Percentiles rank a stretch among this genome's conserved stretches.
These are phyloP conservation scores for Piaya cayana DNA, from an alignment of 2,113 vertebrate species.

Conservation along the genomic window DNA sequence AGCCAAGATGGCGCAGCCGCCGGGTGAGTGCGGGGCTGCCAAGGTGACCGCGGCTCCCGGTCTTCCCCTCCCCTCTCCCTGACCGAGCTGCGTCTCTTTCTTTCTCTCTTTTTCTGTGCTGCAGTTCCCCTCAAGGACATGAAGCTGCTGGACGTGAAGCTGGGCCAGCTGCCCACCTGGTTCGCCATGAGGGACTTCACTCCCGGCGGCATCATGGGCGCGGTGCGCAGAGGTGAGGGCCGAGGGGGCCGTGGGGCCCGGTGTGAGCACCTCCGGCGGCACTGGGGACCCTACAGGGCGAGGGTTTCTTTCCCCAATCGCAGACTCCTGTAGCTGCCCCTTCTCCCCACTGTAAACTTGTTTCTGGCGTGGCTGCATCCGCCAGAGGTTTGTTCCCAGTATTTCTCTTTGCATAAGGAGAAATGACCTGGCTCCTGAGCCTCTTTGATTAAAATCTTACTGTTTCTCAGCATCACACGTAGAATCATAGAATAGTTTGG, in stretches of 20 bases:
- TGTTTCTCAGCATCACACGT: not conserved
- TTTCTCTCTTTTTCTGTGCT: not conserved
- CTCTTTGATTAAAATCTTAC: not conserved
- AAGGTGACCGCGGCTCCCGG: not conserved
- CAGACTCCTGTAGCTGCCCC: not conserved
- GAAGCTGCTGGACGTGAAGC: conserved; percentile 89
- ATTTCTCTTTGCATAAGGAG: not conserved
- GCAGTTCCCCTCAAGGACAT: conserved; percentile 85
- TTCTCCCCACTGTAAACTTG: not conserved
- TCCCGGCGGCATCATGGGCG: conserved; percentile 77
- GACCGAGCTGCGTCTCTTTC: not conserved
- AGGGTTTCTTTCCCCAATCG: too few species aligned
- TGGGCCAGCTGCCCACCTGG: conserved; percentile 87
- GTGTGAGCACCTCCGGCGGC: accelerated
- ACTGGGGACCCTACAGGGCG: accelerated
- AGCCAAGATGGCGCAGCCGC: conserved; percentile 61
- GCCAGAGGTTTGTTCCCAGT: not conserved
- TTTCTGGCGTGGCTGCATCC: accelerated
- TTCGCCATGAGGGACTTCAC: conserved; percentile 84
- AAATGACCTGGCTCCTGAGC: not conserved
- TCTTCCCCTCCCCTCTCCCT: not conserved
- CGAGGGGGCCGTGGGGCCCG: not conserved
- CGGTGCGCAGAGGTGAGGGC: conserved; percentile 81
- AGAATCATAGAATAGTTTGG: too few species aligned
- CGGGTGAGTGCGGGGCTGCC: not conserved